Conservation (phyloP, 2,113 vertebrate species). For the Macquaria australasica region DNA sequence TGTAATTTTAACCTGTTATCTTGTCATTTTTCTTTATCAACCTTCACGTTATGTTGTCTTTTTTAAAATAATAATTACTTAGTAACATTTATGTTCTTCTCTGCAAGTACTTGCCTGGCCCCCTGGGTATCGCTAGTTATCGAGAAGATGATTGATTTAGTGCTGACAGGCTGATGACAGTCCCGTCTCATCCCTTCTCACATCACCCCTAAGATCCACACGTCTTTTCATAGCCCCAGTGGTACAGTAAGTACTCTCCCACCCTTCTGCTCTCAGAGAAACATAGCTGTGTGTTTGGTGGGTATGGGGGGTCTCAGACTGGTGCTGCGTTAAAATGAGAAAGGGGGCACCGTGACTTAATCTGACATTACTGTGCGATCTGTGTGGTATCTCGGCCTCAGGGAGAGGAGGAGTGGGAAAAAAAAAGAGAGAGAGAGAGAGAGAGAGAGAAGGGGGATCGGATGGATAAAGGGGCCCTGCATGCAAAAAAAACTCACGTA, state of each 20-base stretch:
- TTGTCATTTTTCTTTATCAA: conserved; percentile 2
- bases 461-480: conserved; percentile 79
- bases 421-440: conserved; percentile 34
- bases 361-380: conserved; percentile 82
- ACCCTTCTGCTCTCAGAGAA: conserved; percentile 53
- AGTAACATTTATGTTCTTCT: conserved; percentile 26
- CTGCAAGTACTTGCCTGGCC: conserved; percentile 21
- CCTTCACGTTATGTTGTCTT: neutral
- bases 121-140: conserved; percentile 55
- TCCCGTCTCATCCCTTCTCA: conserved; percentile 70
- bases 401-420: conserved; percentile 67
- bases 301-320: conserved; percentile 66
- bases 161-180: conserved; percentile 75
- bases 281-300: conserved; percentile 54
- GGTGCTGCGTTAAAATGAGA: conserved; percentile 77
- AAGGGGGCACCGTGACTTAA: conserved; percentile 81
- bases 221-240: conserved; percentile 67
- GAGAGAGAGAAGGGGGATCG: conserved; percentile 71
- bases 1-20: neutral
- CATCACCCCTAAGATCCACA: conserved; percentile 68
- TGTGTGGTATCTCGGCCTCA: conserved; percentile 83
- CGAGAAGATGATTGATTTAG: conserved; percentile 77
- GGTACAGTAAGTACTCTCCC: conserved; percentile 72
- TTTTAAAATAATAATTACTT: conserved; percentile 35
- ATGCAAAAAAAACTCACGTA: conserved; percentile 75